phyloP scores from a whole-genome alignment of 2,113 vertebrate genomes.

The Xenopus laevis region DNA sequence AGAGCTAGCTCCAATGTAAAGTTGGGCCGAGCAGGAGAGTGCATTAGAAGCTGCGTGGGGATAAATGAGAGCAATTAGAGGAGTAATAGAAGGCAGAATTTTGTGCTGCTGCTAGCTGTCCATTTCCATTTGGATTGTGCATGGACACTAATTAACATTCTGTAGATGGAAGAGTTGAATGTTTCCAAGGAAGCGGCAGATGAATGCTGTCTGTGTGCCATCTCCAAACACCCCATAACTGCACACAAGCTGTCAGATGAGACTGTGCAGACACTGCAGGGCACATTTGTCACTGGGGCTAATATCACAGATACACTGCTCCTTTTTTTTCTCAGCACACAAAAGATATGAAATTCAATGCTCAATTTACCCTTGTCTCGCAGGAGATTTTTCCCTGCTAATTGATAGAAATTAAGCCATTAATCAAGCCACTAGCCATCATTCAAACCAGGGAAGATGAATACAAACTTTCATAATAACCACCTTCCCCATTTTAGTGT shows the following conservation, averaged over 20 bases:
- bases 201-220: slow-evolving; percentile 62
- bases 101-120: slow-evolving; percentile 50
- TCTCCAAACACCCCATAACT: slow-evolving; percentile 65
- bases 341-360: slow-evolving; percentile 93
- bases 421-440: slow-evolving; percentile 99
- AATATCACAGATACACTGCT: slow-evolving; percentile 58
- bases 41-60: background rate
- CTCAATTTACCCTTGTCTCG: slow-evolving; percentile 95
- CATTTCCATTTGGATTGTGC: slow-evolving; percentile 54
- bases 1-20: no score
- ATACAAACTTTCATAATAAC: slow-evolving; percentile 99
- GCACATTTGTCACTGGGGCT: slow-evolving; percentile 65
- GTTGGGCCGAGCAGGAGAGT: no score
- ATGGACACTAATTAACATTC: slow-evolving; percentile 64
- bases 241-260: slow-evolving; percentile 57
- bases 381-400: slow-evolving; percentile 92
- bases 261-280: slow-evolving; percentile 59
- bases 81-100: slow-evolving; percentile 38
- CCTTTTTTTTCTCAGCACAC: slow-evolving; percentile 64
- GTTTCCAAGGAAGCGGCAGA: slow-evolving; percentile 54
- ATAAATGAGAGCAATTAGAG: slow-evolving; percentile 39
- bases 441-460: slow-evolving; percentile 97
- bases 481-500: slow-evolving; percentile 99
- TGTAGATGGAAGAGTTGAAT: slow-evolving; percentile 52
- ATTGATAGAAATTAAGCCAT: slow-evolving; percentile 99